These are phyloP conservation scores for Drosophila greeni DNA, from an alignment of 2,888 invertebrate genomes.

Conservation along the genomic window DNA sequence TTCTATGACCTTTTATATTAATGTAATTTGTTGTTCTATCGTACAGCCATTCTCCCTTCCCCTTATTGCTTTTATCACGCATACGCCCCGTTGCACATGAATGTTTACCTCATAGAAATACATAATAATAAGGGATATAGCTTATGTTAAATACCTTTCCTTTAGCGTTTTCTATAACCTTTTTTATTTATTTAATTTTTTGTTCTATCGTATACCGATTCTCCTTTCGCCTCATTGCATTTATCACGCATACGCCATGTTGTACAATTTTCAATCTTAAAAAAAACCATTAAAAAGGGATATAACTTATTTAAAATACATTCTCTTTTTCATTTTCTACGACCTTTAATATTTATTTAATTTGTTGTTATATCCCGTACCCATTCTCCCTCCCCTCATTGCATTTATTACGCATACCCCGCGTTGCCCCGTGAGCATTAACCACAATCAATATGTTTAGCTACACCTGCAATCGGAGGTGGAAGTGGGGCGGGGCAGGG, in stretches of 20 bases:
- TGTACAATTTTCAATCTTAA: background rate
- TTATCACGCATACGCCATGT: background rate
- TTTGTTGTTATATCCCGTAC: background rate
- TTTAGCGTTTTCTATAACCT: background rate
- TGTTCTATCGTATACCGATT: too few species aligned
- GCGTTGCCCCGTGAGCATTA: slow-evolving; percentile 18
- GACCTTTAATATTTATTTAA: background rate
- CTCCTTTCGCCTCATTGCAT: background rate
- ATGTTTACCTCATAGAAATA: background rate
- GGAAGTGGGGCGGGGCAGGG: background rate
- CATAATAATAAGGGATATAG: background rate
- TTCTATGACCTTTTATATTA: background rate
- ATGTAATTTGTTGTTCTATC: background rate
- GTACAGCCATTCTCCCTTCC: too few species aligned
- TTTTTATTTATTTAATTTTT: background rate
- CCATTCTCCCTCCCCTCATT: background rate
- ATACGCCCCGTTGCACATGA: slow-evolving; percentile 49
- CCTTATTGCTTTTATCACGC: slow-evolving; percentile 38
- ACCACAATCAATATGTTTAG: slow-evolving; percentile 22
- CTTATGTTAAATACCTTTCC: background rate
- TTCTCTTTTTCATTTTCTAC: background rate
- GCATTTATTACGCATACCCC: slow-evolving; percentile 56
- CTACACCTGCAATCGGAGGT: background rate
- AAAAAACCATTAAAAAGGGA: background rate
- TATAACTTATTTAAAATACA: background rate